Base-by-base conservation (phyloP, 2,113 vertebrate genomes). In the Australoheros scitulus region DNA sequence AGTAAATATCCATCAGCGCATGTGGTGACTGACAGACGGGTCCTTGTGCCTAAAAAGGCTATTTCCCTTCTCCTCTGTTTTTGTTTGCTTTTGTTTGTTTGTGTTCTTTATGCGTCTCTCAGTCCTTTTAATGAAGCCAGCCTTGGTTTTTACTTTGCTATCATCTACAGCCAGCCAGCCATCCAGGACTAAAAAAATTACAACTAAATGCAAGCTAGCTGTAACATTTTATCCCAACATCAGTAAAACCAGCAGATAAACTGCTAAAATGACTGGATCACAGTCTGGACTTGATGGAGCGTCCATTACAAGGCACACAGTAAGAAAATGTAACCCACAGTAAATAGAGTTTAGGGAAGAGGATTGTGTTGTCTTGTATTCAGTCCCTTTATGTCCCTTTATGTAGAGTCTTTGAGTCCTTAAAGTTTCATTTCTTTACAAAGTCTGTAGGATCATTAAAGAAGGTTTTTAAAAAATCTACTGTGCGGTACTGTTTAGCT, bases 1-100 rank as follows among this genome's bases (percentile, higher is more conserved):
- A 82, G 32, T 88, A 88, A 92, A 87, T 89, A 87, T 84, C 15
- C 76, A 7, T 58, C 32, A 77, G 70, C 61, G 76, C 52, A 50
- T 38, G 56, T 38, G 56, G 43, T 84, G 78, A 56, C 11, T 82
- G 80, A 82, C 80, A 84, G 82, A 72, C 26, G 34, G 64, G 3
- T 11, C 9, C 3, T 41, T 74, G 72, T 18, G 5, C 57, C 84
- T 60, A 84, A 90, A 86, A 89, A 91, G 89, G 38, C 61, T 59
- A 32, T 61, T 85, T 89, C 56, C 65, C 72, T n/a, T 50, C 47
- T 79, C 56, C 57, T 50, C 6, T 50, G 13, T 61, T 6, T 56
- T 17, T 50, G 34, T 72, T 50, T 52, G 32, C 0, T 32, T 72
- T 52, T 72, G 65, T 72, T 72, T 72, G 65, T 72, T 72, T 32